These are phyloP conservation scores for Argyra leucocephala DNA, from an alignment of 2,888 invertebrate genomes.

Conservation along the genomic window DNA sequence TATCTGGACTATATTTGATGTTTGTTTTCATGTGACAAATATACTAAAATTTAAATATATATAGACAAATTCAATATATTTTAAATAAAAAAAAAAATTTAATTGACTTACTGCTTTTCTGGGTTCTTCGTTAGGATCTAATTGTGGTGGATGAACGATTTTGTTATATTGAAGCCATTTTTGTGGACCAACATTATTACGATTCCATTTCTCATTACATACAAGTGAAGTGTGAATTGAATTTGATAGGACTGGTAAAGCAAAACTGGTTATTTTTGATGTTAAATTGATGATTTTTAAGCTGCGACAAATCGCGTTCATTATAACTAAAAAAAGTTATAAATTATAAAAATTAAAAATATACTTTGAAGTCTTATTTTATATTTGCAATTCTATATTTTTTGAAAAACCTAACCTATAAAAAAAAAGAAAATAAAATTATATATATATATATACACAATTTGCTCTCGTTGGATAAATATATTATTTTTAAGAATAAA, in stretches of 20 bases:
- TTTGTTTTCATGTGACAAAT: slow-evolving; percentile 76
- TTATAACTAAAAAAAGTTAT: neutral
- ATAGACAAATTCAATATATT: neutral
- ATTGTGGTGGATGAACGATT: slow-evolving; percentile 69
- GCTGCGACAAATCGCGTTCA: neutral
- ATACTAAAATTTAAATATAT: slow-evolving; percentile 53
- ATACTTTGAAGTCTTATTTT: no score
- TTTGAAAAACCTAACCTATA: no score
- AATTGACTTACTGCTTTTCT: slow-evolving; percentile 67
- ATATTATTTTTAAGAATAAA: no score
- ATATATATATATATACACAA: no score
- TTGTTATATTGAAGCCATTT: slow-evolving; percentile 62
- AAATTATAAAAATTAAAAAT: no score
- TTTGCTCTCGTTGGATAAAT: no score
- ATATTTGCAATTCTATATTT: no score
- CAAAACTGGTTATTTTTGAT: no score
- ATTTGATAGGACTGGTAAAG: slow-evolving; percentile 14
- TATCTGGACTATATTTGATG: slow-evolving; percentile 82
- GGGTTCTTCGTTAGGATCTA: slow-evolving; percentile 58
- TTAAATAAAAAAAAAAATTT: neutral
- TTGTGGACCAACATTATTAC: slow-evolving; percentile 42
- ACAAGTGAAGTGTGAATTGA: slow-evolving; percentile 32
- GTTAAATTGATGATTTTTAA: neutral
- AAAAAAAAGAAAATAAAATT: no score
- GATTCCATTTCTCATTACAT: slow-evolving; percentile 33